Evolutionary conservation across 2,888 invertebrate species (phyloP).

Genomic region (Pheosia gnoma): DNA sequence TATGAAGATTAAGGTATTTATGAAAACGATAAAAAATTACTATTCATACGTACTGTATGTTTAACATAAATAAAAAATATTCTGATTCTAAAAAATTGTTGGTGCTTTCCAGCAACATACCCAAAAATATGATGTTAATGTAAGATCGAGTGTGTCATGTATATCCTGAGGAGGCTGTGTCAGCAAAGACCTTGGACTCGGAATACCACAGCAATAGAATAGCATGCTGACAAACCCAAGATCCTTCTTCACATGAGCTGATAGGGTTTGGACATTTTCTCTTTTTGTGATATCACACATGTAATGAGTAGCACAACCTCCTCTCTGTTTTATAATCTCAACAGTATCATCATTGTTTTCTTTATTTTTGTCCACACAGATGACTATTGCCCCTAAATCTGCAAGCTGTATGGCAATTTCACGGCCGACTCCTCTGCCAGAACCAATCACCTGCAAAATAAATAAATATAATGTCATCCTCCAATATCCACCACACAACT

Average conservation of each 20-base stretch:
- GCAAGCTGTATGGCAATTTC: slow-evolving; percentile 85
- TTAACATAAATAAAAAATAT: too few relatives aligned
- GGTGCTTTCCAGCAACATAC: slow-evolving; percentile 54
- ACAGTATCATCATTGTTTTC: slow-evolving; percentile 77
- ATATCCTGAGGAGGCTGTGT: slow-evolving; percentile 80
- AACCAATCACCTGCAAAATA: slow-evolving; percentile 85
- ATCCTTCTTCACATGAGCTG: slow-evolving; percentile 74
- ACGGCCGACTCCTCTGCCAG: slow-evolving; percentile 87
- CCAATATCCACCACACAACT: too few relatives aligned
- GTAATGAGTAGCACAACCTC: slow-evolving; percentile 78
- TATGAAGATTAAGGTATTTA: too few relatives aligned
- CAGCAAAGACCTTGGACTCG: slow-evolving; percentile 83
- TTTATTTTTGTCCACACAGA: slow-evolving; percentile 87
- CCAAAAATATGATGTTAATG: slow-evolving; percentile 86
- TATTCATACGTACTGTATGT: too few relatives aligned
- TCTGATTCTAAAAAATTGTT: too few relatives aligned
- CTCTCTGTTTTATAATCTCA: slow-evolving; percentile 69
- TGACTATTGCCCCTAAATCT: slow-evolving; percentile 81
- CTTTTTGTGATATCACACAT: slow-evolving; percentile 84
- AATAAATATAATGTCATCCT: slow-evolving; percentile 9
- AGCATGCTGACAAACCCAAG: slow-evolving; percentile 85
- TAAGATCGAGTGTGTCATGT: slow-evolving; percentile 82
- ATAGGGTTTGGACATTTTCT: slow-evolving; percentile 74
- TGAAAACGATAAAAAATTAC: too few relatives aligned
- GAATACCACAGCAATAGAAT: slow-evolving; percentile 86